Percentiles rank a stretch among this genome's conserved stretches.
phyloP scores from a whole-genome alignment of 2,797 vertebrate genomes.

The Agapornis canus region DNA sequence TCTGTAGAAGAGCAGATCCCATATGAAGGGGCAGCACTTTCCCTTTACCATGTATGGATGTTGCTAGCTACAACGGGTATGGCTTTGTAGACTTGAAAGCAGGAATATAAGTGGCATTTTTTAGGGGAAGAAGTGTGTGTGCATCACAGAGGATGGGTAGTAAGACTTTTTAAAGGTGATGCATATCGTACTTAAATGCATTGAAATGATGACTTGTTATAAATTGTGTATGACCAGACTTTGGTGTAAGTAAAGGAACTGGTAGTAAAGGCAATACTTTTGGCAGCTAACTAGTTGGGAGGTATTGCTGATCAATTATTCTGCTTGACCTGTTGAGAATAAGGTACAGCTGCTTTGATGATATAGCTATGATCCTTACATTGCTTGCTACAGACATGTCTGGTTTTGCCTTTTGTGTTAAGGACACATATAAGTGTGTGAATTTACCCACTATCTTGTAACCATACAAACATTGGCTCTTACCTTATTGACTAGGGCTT shows the following conservation, averaged over 20 bases:
- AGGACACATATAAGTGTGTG: not conserved
- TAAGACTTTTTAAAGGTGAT: not conserved
- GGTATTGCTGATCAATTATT: not conserved
- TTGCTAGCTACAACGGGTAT: not conserved
- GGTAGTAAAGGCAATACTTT: not conserved
- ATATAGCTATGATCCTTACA: not conserved
- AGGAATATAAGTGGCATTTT: not conserved
- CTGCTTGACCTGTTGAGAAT: not conserved
- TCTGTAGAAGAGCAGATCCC: not conserved
- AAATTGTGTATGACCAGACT: not conserved
- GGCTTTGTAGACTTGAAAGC: not conserved
- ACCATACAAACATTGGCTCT: not conserved
- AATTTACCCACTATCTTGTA: not conserved
- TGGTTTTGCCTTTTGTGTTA: conserved; percentile 8
- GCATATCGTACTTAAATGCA: rapidly evolving
- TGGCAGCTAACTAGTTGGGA: not conserved
- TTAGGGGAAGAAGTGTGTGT: not conserved
- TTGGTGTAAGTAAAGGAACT: not conserved
- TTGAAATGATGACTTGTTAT: not conserved
- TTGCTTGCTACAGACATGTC: not conserved
- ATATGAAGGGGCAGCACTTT: not conserved
- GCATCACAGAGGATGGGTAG: not conserved
- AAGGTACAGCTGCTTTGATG: not conserved
- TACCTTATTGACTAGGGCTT: not conserved
- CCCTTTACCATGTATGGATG: not conserved